These are phyloP conservation scores for Chymomyza caudatula DNA, from an alignment of 2,888 invertebrate species.

Conservation along the genomic window DNA sequence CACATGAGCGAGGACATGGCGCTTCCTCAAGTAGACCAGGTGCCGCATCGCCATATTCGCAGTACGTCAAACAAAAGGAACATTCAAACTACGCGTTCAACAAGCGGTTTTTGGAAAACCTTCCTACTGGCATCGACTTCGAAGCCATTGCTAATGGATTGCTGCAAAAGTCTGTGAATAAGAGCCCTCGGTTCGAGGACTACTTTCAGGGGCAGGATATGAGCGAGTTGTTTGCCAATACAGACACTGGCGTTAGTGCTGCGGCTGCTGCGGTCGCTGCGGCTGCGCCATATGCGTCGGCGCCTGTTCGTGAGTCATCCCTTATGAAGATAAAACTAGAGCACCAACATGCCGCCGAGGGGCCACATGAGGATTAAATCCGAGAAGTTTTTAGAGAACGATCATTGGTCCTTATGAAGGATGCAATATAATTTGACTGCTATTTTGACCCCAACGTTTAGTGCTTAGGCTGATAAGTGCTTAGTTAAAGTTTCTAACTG, in stretches of 20 bases:
- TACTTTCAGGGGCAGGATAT: slow-evolving; percentile 75
- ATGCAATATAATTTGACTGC: slow-evolving; percentile 68
- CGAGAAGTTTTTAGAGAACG: slow-evolving; percentile 6
- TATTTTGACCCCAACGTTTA: slow-evolving; percentile 75
- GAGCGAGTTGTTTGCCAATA: slow-evolving; percentile 69
- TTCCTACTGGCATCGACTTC: slow-evolving; percentile 76
- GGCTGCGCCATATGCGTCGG: slow-evolving; percentile 61
- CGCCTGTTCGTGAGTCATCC: slow-evolving; percentile 63
- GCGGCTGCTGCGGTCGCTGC: slow-evolving; percentile 57
- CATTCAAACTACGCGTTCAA: slow-evolving; percentile 74
- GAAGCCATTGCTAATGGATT: slow-evolving; percentile 76
- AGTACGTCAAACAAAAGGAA: slow-evolving; percentile 68
- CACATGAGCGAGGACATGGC: slow-evolving; percentile 7
- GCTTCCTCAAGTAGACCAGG: slow-evolving; percentile 46
- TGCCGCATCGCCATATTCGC: slow-evolving; percentile 65
- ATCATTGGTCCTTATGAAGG: slow-evolving; percentile 46
- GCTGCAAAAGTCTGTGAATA: slow-evolving; percentile 75
- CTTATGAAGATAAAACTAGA: slow-evolving; percentile 76
- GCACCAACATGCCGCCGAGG: slow-evolving; percentile 72
- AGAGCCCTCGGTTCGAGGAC: slow-evolving; percentile 76
- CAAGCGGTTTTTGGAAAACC: slow-evolving; percentile 74
- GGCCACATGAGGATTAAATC: slow-evolving; percentile 75
- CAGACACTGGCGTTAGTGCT: slow-evolving; percentile 60
- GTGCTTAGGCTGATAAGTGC: slow-evolving; percentile 50
- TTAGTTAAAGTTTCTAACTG: slow-evolving; percentile 54